phyloP scores from a whole-genome alignment of 2,797 vertebrate genomes.

The Gallirallus australis region DNA sequence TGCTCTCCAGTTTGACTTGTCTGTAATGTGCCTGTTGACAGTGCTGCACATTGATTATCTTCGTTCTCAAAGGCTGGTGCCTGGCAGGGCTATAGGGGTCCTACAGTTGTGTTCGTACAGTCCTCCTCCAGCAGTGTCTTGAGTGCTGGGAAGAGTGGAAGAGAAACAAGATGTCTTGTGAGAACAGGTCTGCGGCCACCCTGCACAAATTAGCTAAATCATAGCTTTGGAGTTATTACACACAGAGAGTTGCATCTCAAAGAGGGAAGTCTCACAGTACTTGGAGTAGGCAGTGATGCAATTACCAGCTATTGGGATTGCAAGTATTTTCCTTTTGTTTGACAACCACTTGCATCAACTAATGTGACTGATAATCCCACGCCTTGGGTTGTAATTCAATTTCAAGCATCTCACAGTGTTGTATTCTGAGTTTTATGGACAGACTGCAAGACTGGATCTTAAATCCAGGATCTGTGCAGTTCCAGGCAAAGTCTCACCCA shows the following conservation, averaged over 20 bases:
- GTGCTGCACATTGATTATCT: rapidly evolving
- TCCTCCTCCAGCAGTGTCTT: background rate
- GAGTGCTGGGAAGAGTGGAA: background rate
- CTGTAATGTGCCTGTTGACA: background rate
- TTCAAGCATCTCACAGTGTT: background rate
- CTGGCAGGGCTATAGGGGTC: background rate
- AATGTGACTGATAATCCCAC: background rate
- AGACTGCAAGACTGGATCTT: background rate
- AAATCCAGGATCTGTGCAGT: background rate
- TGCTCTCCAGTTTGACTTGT: background rate
- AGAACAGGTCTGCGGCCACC: background rate
- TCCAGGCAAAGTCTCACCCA: background rate
- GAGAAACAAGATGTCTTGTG: background rate
- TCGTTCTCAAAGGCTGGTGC: background rate
- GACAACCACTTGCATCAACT: background rate
- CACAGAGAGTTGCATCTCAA: background rate
- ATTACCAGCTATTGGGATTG: background rate
- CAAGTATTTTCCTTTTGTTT: background rate
- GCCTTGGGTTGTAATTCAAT: background rate
- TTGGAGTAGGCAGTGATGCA: background rate
- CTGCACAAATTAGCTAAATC: background rate
- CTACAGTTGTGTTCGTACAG: rapidly evolving
- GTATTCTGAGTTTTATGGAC: background rate
- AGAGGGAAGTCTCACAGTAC: background rate
- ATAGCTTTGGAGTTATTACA: rapidly evolving